Evolutionary conservation across 2,113 vertebrate genomes (phyloP), one percentile per base, ranked within the genome.

Genomic region (Canis aureus): DNA sequence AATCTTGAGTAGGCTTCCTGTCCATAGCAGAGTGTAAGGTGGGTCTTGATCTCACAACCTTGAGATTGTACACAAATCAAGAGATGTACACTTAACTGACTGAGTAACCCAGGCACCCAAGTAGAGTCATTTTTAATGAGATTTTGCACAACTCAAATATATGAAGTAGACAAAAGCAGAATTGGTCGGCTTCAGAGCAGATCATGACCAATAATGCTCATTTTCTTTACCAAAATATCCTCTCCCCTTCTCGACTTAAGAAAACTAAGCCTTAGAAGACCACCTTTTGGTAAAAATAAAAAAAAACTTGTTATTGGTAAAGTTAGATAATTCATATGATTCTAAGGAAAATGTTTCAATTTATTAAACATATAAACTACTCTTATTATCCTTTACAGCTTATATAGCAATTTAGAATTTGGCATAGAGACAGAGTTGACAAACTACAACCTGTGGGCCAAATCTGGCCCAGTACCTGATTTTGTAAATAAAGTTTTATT

Each of bases 401-500:
- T 81, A 60, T 1, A 8, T 11, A 66, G 25, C 23, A 32, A 66
- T 71, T 84, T 27, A 93, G 38, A 66, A 57, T 92, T 53, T 81
- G 11, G 22, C 10, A 29, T 38, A 76, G 17, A 80, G 20, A 5
- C 53, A 0, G 29, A 5, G 5, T 66, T 80, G 29, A 27, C 13
- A 90, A 29, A 82, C 10, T 53, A 11, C 2, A 81, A 35, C 4
- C 20, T 51, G 0, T 32, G 11, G 19, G n/a, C 16, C 62, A 93
- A 57, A 66, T 66, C 19, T 51, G 76, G 11, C 32, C 29, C 1
- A 55, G 8, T 1, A 53, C 13, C 11, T 91, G 60, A 82, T 79
- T 78, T 85, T 78, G 10, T 91, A 81, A 85, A 19, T 97, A 69
- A 94, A 82, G 29, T 69, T 93, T 73, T 85, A 73, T 23, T 73